phyloP scores from a whole-genome alignment of 2,888 invertebrate species.

The Pheosia gnoma region DNA sequence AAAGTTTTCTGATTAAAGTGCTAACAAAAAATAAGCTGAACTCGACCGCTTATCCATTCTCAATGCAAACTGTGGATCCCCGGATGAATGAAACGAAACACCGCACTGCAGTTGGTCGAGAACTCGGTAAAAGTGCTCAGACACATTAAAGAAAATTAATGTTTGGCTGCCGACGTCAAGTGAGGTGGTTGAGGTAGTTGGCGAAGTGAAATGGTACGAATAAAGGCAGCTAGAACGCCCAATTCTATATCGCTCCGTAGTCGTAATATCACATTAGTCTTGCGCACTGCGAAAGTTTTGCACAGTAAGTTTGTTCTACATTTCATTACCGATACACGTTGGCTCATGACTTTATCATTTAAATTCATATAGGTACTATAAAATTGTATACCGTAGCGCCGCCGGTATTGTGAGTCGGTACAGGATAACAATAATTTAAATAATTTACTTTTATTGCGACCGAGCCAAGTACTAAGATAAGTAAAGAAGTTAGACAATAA shows the following conservation, averaged over 20 bases:
- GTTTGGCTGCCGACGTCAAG: conserved; percentile 81
- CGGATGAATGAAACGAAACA: conserved; percentile 80
- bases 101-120: conserved; percentile 77
- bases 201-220: conserved; percentile 80
- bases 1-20: conserved; percentile 76
- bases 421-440: conserved; percentile 44
- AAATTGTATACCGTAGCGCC: conserved; percentile 44
- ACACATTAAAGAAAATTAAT: conserved; percentile 84
- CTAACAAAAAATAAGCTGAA: conserved; percentile 69
- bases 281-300: conserved; percentile 56
- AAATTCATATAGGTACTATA: conserved; percentile 41
- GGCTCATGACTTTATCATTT: conserved; percentile 43
- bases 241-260: conserved; percentile 71
- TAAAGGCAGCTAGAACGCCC: conserved; percentile 68
- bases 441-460: conserved; percentile 48
- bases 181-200: conserved; percentile 74
- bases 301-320: conserved; percentile 41
- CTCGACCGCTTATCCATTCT: conserved; percentile 72
- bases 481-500: conserved; percentile 47
- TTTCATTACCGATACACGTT: conserved; percentile 60
- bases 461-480: conserved; percentile 42
- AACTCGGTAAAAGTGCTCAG: conserved; percentile 80
- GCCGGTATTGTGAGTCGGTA: conserved; percentile 38
- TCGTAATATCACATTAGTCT: conserved; percentile 69
- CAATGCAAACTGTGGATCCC: conserved; percentile 74